Evolutionary conservation across 30 jellyfish, hydroid and myxozoan species (phyloP).

Genomic region (Haliclystus octoradiatus): DNA sequence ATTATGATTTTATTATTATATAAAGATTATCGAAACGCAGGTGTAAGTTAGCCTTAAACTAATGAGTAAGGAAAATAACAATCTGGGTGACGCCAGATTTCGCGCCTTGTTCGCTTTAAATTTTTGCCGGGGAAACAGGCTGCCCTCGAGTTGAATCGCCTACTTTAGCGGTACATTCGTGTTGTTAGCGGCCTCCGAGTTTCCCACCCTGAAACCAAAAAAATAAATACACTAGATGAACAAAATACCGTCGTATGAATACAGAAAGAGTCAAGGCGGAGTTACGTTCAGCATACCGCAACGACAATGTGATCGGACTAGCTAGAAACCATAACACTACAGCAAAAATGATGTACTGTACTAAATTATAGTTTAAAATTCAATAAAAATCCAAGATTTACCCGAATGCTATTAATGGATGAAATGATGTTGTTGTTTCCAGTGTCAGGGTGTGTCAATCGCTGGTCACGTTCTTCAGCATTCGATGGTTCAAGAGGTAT

Average conservation of each 20-base stretch:
- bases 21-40: background rate
- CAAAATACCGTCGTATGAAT: too few species aligned
- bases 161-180: conserved; percentile 56
- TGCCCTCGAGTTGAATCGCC: conserved; percentile 74
- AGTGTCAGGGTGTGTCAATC: conserved; percentile 71
- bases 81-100: conserved; percentile 89
- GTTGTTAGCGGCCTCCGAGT: conserved; percentile 74
- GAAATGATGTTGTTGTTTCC: background rate
- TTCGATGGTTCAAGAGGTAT: conserved; percentile 44
- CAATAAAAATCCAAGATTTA: too few species aligned
- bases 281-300: too few species aligned
- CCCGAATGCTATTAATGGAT: too few species aligned
- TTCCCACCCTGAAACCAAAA: too few species aligned
- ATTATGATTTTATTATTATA: too few species aligned
- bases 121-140: conserved; percentile 76
- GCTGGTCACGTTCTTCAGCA: conserved; percentile 29
- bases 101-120: conserved; percentile 33
- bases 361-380: too few species aligned
- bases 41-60: conserved; percentile 47
- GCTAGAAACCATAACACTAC: too few species aligned
- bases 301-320: too few species aligned
- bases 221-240: too few species aligned
- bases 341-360: too few species aligned
- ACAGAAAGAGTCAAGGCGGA: too few species aligned
- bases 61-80: conserved; percentile 82